Evolutionary conservation across 2,888 invertebrate species (phyloP).

Genomic region (Phyllotreta cruciferae): DNA sequence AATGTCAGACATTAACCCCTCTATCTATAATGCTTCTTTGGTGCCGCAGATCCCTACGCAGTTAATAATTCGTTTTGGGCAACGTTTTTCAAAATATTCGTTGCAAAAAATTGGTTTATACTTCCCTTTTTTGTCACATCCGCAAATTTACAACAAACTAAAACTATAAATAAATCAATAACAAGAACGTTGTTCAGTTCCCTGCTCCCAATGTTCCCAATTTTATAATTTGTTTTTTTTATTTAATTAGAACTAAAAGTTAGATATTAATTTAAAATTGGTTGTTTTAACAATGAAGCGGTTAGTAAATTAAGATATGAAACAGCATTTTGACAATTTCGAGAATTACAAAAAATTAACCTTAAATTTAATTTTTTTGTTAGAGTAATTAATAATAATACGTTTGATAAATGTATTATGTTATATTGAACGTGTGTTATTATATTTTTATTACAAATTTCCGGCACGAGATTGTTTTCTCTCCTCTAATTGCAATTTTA

Average conservation of each 20-base stretch:
- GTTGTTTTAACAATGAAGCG: background rate
- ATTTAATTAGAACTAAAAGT: background rate
- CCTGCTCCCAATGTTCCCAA: constrained; percentile 45
- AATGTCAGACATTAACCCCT: constrained; percentile 42
- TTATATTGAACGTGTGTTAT: background rate
- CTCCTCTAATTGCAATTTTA: background rate
- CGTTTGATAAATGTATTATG: background rate
- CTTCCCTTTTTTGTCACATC: constrained; percentile 27
- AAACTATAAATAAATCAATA: constrained; percentile 56
- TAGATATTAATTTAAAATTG: background rate
- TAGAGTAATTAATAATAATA: background rate
- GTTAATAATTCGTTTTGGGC: constrained; percentile 27
- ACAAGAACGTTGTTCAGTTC: constrained; percentile 53
- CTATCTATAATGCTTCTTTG: constrained; percentile 47
- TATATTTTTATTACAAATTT: constrained; percentile 2
- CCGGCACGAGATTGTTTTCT: background rate
- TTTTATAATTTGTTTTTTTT: constrained; percentile 48
- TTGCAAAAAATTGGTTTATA: constrained; percentile 1
- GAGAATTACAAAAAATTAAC: background rate
- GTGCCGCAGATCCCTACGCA: constrained; percentile 53
- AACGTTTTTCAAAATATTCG: constrained; percentile 12
- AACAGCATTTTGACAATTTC: background rate
- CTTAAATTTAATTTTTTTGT: constrained; percentile 10
- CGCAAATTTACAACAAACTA: constrained; percentile 9
- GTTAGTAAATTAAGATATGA: too few species aligned